Evolutionary conservation across 1,140 invertebrate species (phyloP), one percentile per base, ranked within the genome.

Genomic region (Cotesia vestalis): DNA sequence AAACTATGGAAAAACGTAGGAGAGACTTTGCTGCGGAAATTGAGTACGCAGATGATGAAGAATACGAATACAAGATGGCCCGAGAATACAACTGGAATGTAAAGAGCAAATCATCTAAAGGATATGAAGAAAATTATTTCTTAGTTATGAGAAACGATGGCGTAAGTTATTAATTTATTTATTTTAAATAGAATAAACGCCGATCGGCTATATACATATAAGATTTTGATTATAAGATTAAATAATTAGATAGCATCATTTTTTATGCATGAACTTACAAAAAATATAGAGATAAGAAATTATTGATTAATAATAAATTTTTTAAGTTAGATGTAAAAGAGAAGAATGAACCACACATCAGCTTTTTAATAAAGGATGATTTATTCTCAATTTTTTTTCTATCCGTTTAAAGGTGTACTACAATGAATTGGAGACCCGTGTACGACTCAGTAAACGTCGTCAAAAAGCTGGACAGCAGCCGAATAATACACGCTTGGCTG

Each of bases 91-190:
- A 98, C 80, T 99, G 97, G 98, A 99, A 98, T 87, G 97, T 99
- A 2, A 99, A 99, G 83, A 98, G 95, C 83, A 99, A 99, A 89
- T 92, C 95, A 0, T 96, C 95, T 0, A 97, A 98, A 85, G 97
- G 97, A 52, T 99, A 98, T 81, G 97, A 99, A 86, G 98, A 99
- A 85, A 99, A 98, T 85, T 99, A 99, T 84, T 99, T 99, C 87
- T 94, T 99, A 85, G 94, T 98, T 69, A 91, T 98, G 66, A 90
- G 96, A 67, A 92, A 94, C 76, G 94, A 98, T 81, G 94, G 93
- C 61, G 94, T 87, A 73, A 53, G 75, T 78, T 64, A 66, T 35
- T 17, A 17, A 17, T 17, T 17, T 17, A 17, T 17, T 17, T 17
- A 17, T 17, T 17, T 17, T 17, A 17, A 17, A 17, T 17, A 17